Evolutionary conservation across 2,113 vertebrate genomes (phyloP).

Genomic region (Prunella fulvescens): DNA sequence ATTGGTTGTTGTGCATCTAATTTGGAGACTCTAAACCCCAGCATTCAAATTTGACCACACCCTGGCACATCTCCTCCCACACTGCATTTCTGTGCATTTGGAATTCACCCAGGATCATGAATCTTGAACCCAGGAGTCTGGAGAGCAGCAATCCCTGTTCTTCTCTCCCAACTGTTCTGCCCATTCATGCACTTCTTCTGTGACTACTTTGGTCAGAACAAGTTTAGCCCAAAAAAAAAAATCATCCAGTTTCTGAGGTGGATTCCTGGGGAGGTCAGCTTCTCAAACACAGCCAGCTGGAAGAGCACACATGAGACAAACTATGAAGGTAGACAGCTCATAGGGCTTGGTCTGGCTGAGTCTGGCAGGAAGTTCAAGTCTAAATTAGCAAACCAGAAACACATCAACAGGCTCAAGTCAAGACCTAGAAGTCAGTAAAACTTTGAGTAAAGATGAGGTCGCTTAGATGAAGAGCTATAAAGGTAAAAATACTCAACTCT

Average conservation of each 20-base stretch:
- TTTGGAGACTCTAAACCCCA: neutral
- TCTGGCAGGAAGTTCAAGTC: neutral
- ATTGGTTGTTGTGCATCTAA: neutral
- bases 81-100: neutral
- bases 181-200: neutral
- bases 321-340: neutral
- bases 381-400: neutral
- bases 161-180: neutral
- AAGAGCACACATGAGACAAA: neutral
- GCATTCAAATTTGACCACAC: rapidly evolving
- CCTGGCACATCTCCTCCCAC: neutral
- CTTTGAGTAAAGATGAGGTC: neutral
- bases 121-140: neutral
- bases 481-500: neutral
- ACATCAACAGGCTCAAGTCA: neutral
- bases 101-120: neutral
- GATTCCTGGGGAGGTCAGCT: neutral
- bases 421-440: neutral
- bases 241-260: neutral
- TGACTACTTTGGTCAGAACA: neutral
- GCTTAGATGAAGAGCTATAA: neutral
- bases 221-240: neutral
- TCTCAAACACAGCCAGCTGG: neutral
- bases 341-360: neutral
- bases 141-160: neutral